Base-by-base conservation (phyloP, 92 coral and sea anemone species). In the Zoanthus sociatus region DNA sequence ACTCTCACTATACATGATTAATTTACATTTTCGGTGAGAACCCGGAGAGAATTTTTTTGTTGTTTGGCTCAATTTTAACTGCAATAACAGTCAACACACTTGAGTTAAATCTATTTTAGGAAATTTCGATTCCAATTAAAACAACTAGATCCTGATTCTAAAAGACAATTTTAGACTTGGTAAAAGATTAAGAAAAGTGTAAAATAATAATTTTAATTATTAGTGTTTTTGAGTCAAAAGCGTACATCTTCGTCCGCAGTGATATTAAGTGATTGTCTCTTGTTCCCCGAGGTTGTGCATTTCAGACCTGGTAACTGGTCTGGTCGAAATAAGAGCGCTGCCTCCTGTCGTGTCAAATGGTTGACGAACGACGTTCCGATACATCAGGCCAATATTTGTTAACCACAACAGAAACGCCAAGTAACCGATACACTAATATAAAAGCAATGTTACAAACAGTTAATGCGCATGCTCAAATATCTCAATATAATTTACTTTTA, bases 331-430 rank as follows among this genome's bases (percentile, higher is more conserved):
- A 3, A 81, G 75, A 7, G 85, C 37, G 12, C 26, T 45, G 37
- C 85, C 47, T 44, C 85, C 73, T n/a, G 75, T 81, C 46, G 74
- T 81, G 85, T 66, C 75, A n/a, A 81, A 66, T 0, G 85, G 85
- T 18, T 81, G 75, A 11, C 30, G 32, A 16, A 66, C 21, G 58
- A 81, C 85, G 26, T 50, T 66, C 44, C 85, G 85, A 68, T 81
- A 81, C 16, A 67, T 64, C 30, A 81, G 21, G 7, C 85, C 85
- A 81, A 54, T 81, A 55, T 81, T 81, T 64, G 85, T 81, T 70
- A 81, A 30, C 85, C 85, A 81, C 53, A 81, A 9, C 18, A 81
- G 75, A 32, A 81, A 81, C 6, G 85, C 85, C 16, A 63, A 70
- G 21, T 81, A 81, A 31, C 85, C 85, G 74, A 81, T 81, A 18